These are phyloP conservation scores for Chaetops frenatus DNA, from an alignment of 2,113 vertebrate genomes.

Conservation along the genomic window DNA sequence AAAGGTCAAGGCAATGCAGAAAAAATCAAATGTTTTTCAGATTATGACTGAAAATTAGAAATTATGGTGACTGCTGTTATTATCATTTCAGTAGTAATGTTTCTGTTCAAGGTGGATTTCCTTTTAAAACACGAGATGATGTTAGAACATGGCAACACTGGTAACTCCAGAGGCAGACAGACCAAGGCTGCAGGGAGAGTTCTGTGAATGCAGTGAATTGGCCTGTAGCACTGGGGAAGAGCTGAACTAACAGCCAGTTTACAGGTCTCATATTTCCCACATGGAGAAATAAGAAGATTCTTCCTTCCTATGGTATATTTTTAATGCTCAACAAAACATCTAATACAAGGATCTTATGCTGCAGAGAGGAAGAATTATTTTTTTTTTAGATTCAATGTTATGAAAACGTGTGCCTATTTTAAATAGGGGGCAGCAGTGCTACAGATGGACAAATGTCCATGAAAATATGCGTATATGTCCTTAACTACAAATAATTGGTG, in stretches of 20 bases:
- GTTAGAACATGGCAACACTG: neutral
- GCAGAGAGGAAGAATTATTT: neutral
- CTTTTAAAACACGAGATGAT: neutral
- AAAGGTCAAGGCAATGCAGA: neutral
- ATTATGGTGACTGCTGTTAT: neutral
- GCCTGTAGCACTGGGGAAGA: neutral
- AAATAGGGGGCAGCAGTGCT: neutral
- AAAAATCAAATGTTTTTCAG: neutral
- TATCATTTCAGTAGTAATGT: neutral
- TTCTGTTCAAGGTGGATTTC: neutral
- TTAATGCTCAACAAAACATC: neutral
- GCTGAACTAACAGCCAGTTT: neutral
- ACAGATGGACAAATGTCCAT: neutral
- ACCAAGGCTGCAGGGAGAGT: neutral
- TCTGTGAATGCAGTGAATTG: neutral
- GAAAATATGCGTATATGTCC: neutral
- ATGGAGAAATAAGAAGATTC: neutral
- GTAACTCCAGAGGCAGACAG: neutral
- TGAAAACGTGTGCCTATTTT: neutral
- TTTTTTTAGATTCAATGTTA: neutral
- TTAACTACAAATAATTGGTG: neutral
- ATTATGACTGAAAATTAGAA: neutral
- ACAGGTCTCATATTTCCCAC: neutral
- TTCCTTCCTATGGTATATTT: neutral
- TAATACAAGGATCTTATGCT: neutral